phyloP scores from a whole-genome alignment of 2,888 invertebrate species.

The Tachina grossa region DNA sequence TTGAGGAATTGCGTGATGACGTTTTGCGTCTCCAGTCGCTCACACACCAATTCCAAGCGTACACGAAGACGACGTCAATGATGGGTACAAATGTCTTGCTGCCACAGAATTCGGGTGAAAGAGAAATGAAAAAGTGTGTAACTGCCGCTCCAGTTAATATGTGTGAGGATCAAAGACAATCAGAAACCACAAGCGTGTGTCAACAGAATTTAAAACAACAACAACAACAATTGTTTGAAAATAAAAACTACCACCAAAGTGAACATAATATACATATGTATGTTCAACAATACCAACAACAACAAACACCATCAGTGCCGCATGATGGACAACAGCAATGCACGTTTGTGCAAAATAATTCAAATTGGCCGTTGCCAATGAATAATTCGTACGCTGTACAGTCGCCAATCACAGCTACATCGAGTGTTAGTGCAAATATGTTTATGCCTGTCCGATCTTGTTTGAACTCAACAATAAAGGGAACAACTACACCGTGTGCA shows the following conservation, averaged over 20 bases:
- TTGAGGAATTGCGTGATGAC: conserved; percentile 23
- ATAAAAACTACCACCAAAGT: neutral
- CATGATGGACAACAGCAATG: neutral
- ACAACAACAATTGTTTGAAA: neutral
- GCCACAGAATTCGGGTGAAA: no score
- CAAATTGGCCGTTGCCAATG: conserved; percentile 8
- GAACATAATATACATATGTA: neutral
- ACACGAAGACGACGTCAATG: no score
- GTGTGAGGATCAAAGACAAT: no score
- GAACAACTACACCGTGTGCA: neutral
- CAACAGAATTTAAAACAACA: neutral
- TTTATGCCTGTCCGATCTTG: neutral
- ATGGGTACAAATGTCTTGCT: no score
- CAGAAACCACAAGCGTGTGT: neutral
- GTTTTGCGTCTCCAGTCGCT: conserved; percentile 30
- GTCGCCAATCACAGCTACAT: neutral
- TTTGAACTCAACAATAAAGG: neutral
- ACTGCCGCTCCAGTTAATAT: neutral
- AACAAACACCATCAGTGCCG: neutral
- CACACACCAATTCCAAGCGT: no score
- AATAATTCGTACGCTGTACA: neutral
- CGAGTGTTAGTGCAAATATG: conserved; percentile 9
- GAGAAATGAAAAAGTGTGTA: conserved; percentile 10
- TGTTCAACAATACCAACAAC: neutral
- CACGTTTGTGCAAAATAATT: neutral